A percentile compares a stretch with the other conserved stretches of the same genome.
Evolutionary conservation across 1,140 invertebrate species (phyloP).

Genomic region (Plutomurus gul): DNA sequence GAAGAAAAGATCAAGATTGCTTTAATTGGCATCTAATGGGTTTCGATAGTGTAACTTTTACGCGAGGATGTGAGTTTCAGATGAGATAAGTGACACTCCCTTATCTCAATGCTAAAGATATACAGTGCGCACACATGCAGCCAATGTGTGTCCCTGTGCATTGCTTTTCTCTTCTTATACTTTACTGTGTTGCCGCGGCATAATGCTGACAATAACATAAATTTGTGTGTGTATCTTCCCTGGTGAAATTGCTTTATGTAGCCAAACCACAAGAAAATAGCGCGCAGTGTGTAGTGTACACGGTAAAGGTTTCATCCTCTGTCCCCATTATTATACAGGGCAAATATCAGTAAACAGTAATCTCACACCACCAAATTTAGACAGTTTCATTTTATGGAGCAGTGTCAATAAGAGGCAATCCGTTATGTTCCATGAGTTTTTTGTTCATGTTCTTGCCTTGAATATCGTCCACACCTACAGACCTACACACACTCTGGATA

Average conservation of each 20-base stretch:
- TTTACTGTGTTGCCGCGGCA: too few relatives aligned
- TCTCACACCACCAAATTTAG: conserved; percentile 16
- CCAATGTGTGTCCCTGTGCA: too few relatives aligned
- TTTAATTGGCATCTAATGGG: conserved; percentile 27
- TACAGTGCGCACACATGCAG: too few relatives aligned
- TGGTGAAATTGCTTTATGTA: too few relatives aligned
- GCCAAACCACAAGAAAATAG: too few relatives aligned
- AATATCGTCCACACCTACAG: too few relatives aligned
- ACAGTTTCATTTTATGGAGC: background rate
- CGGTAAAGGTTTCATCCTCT: too few relatives aligned
- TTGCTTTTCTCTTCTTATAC: too few relatives aligned
- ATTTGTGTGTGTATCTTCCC: too few relatives aligned
- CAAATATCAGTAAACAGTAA: background rate
- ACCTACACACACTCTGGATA: background rate
- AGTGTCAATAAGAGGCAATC: background rate
- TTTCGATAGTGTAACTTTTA: conserved; percentile 6
- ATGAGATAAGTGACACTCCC: conserved; percentile 22
- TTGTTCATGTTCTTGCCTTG: conserved; percentile 6
- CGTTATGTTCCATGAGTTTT: conserved; percentile 3
- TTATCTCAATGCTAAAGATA: conserved; percentile 17
- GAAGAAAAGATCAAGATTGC: conserved; percentile 4
- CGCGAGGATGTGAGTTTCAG: background rate
- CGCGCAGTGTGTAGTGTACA: too few relatives aligned
- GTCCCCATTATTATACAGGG: too few relatives aligned
- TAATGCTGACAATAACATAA: too few relatives aligned